A percentile compares a stretch with the other conserved stretches of the same genome.
Conservation (phyloP, 2,888 invertebrate species). For the Torymus aiolomorphi region DNA sequence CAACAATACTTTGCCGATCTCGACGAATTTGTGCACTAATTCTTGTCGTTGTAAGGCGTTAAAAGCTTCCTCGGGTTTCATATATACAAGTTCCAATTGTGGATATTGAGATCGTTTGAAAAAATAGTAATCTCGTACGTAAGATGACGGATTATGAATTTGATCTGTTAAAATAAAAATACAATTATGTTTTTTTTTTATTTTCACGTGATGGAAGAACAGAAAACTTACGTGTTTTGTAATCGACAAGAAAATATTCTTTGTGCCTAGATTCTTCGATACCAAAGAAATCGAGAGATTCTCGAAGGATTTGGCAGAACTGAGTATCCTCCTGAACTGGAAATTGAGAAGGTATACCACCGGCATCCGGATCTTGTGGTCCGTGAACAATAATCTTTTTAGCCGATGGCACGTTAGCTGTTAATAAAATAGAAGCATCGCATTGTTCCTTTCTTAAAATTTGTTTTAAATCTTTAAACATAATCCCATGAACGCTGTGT, state of each 20-base stretch:
- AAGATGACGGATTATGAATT: constrained; percentile 96
- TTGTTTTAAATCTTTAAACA: constrained; percentile 99
- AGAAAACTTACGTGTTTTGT: constrained; percentile 91
- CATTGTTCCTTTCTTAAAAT: constrained; percentile 99
- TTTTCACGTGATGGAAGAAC: constrained; percentile 1
- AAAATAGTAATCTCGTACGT: constrained; percentile 91
- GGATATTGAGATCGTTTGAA: constrained; percentile 98
- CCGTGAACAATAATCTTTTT: constrained; percentile 99
- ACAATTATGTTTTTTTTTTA: not conserved
- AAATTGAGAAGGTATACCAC: constrained; percentile 98
- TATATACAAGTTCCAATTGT: constrained; percentile 93
- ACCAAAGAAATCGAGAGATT: constrained; percentile 97
- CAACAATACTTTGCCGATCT: constrained; percentile 95
- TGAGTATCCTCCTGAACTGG: constrained; percentile 99
- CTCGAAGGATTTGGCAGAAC: constrained; percentile 94
- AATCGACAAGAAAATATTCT: constrained; percentile 97
- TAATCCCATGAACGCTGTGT: constrained; percentile 98
- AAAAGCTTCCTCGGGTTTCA: constrained; percentile 94
- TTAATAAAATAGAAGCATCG: constrained; percentile 96
- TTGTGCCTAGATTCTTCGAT: constrained; percentile 93
- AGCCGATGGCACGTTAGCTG: constrained; percentile 99
- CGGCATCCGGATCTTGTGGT: constrained; percentile 90
- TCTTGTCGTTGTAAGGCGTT: constrained; percentile 93
- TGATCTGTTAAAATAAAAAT: constrained; percentile 82
- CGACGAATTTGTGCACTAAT: constrained; percentile 94